These are phyloP conservation scores for Protula sp. DNA, from an alignment of 2,888 invertebrate species.

Conservation along the genomic window DNA sequence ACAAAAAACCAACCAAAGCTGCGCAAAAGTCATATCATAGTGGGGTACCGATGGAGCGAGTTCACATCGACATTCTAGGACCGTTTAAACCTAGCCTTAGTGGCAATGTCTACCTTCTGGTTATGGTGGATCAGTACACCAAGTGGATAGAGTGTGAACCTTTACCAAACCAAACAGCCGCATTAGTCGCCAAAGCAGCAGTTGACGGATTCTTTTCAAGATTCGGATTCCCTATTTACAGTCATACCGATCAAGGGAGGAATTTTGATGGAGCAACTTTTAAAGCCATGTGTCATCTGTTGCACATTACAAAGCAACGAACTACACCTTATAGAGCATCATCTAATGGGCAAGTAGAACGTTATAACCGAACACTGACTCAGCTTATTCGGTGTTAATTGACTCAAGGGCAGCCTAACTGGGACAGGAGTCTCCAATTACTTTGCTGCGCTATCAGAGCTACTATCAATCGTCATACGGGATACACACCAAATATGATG, in stretches of 20 bases:
- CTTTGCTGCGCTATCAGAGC: neutral
- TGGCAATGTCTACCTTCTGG: slow-evolving; percentile 3
- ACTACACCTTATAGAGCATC: slow-evolving; percentile 4
- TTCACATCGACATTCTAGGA: slow-evolving; percentile 4
- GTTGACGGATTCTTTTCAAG: slow-evolving; percentile 3
- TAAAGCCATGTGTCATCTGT: slow-evolving; percentile 2
- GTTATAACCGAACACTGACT: neutral
- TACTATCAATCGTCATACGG: neutral
- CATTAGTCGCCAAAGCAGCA: neutral
- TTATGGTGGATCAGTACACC: slow-evolving; percentile 2
- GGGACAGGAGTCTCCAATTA: neutral
- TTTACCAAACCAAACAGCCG: neutral
- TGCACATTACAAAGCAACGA: slow-evolving; percentile 4
- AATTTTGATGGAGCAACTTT: slow-evolving; percentile 8
- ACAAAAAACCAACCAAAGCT: neutral
- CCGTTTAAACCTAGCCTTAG: neutral
- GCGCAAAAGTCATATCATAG: too few species aligned
- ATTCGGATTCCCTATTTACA: slow-evolving; percentile 3
- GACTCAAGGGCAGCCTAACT: neutral
- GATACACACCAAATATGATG: neutral
- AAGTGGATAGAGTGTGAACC: slow-evolving; percentile 1
- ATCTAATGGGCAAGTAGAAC: neutral
- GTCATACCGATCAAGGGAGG: slow-evolving; percentile 9
- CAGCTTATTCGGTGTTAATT: neutral
- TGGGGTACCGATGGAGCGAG: neutral